Percentiles rank a stretch among this genome's conserved stretches.
These are phyloP conservation scores for Cyprinodon tularosa DNA, from an alignment of 2,113 vertebrate species.

Conservation along the genomic window DNA sequence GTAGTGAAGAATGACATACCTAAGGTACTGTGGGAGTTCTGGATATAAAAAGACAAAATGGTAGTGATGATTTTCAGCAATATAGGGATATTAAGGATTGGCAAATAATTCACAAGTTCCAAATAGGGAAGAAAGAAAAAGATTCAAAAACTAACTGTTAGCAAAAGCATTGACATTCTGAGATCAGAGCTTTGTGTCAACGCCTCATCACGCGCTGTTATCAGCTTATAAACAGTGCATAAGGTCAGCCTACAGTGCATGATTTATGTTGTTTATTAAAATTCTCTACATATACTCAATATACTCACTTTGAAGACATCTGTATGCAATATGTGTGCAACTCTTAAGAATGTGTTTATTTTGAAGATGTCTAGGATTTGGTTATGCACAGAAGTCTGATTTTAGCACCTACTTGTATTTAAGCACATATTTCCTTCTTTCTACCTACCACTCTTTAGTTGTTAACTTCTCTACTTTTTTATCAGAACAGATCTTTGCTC, in stretches of 20 bases:
- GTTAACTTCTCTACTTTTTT: no score
- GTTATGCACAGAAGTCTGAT: neutral
- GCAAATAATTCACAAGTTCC: neutral
- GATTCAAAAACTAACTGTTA: neutral
- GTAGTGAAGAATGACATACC: no score
- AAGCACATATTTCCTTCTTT: neutral
- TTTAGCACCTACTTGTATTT: neutral
- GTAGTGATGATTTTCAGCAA: neutral
- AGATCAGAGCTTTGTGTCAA: neutral
- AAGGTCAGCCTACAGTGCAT: neutral
- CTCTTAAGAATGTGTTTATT: neutral
- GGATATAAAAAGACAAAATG: no score
- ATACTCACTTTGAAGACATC: neutral
- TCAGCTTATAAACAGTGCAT: neutral
- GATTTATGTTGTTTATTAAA: neutral
- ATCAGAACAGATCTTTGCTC: neutral
- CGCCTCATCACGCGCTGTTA: neutral
- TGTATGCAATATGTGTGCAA: neutral
- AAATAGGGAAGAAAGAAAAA: neutral
- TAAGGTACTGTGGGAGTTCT: no score
- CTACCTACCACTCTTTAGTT: neutral
- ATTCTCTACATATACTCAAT: neutral
- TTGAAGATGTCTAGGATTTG: neutral
- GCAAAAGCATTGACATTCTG: neutral
- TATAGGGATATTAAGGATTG: neutral